Conservation (phyloP, 2,113 vertebrate species). For the Condylura cristata region DNA sequence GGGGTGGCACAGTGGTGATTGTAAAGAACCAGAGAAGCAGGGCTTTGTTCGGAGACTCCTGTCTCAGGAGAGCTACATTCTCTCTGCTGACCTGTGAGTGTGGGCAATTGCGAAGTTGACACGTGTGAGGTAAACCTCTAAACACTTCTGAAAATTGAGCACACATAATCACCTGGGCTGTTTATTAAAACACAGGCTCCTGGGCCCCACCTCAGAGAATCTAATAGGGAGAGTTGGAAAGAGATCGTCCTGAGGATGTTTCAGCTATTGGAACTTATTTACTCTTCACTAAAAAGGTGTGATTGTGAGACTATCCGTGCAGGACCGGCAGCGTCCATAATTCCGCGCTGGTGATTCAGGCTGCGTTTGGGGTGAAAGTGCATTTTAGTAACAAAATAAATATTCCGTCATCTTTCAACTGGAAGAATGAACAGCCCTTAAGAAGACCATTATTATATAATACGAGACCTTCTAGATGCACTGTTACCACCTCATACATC, state of each 20-base stretch:
- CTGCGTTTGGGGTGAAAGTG: not conserved
- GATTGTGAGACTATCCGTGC: rapidly evolving
- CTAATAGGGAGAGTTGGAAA: not conserved
- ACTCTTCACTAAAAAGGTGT: not conserved
- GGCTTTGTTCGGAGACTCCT: not conserved
- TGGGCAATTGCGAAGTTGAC: not conserved
- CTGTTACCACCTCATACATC: rapidly evolving
- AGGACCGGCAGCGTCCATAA: not conserved
- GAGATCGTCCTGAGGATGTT: not conserved
- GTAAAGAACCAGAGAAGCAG: not conserved
- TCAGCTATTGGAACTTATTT: not conserved
- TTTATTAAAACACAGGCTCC: not conserved
- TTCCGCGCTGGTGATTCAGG: not conserved
- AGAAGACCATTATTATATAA: not conserved
- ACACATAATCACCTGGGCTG: not conserved
- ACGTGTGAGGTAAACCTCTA: not conserved
- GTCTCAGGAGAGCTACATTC: not conserved
- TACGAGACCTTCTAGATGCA: not conserved
- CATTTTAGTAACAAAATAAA: not conserved
- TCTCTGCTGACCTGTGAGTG: not conserved
- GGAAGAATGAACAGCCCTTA: not conserved
- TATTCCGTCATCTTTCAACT: not conserved
- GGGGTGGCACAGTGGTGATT: rapidly evolving
- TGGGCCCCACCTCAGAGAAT: not conserved
- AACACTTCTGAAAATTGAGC: not conserved